A percentile compares a stretch with the other conserved stretches of the same genome.
These are phyloP conservation scores for Linyphia triangularis DNA, from an alignment of 2,888 invertebrate species.

Conservation along the genomic window DNA sequence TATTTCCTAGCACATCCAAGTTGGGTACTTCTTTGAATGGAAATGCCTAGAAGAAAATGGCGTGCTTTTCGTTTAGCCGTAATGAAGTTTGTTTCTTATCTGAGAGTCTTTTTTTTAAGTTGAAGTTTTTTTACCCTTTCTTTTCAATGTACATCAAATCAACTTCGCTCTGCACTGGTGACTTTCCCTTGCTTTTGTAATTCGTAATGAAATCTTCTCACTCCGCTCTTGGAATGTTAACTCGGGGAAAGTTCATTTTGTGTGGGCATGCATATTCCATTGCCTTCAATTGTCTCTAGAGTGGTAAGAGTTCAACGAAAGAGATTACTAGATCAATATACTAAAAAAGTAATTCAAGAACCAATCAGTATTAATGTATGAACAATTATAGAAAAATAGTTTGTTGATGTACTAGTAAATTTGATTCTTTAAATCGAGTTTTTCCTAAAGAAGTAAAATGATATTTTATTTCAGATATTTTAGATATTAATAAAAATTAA, in stretches of 20 bases:
- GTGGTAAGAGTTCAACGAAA: too few species aligned
- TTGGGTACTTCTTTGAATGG: constrained; percentile 11
- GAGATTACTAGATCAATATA: too few species aligned
- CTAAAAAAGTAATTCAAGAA: too few species aligned
- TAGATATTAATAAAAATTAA: too few species aligned
- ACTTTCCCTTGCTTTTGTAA: neutral
- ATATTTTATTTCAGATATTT: too few species aligned
- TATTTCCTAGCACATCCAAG: neutral
- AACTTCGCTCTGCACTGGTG: neutral
- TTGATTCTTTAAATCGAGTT: too few species aligned
- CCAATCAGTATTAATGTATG: too few species aligned
- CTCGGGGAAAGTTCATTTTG: neutral
- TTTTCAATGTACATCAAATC: constrained; percentile 7
- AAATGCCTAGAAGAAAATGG: constrained; percentile 40
- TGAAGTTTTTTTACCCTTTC: neutral
- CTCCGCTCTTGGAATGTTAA: neutral
- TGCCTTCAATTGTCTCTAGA: neutral
- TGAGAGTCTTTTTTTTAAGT: neutral
- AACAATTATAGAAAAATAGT: too few species aligned
- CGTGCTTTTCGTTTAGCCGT: constrained; percentile 2
- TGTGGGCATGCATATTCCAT: neutral
- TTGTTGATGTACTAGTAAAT: too few species aligned
- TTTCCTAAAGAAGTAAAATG: too few species aligned
- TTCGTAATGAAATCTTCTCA: neutral
- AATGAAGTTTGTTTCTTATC: constrained; percentile 35